Base-by-base conservation (phyloP, 2,113 vertebrate genomes). In the Malurus cyaneus region DNA sequence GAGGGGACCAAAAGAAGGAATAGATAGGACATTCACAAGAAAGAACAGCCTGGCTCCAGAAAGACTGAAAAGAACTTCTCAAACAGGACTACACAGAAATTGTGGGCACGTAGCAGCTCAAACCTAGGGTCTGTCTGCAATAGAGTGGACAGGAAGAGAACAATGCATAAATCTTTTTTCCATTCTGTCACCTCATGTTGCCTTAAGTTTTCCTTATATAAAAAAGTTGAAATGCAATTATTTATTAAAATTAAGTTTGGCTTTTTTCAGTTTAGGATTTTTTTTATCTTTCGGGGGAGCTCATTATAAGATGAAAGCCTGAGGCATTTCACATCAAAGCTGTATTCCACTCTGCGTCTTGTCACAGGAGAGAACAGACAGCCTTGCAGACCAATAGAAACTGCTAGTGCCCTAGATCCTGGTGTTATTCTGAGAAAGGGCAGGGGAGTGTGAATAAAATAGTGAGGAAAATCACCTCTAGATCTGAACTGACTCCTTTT, bases 281-380 rank as follows among this genome's bases (percentile, higher is more conserved):
- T 66, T 86, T 79, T 7, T 0, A 74, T 91, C 64, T 94, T 96
- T 62, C 86, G 47, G 18, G 89, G 28, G 16, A 87, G 20, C 18
- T 96, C 29, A 91, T 89, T 91, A 25, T 39, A 70, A 86, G 72
- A 92, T 54, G 23, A 84, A 91, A 91, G 64, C 39, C 64, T 77
- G 54, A 94, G 67, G n/a, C 42, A 70, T 91, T 94, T 86, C 76
- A 91, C 86, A 88, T 91, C 94, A 94, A 88, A 96, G 91, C 86
- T 70, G 18, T 59, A 54, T 39, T 88, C 47, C 17, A 44, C 46
- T 91, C 72, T 39, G 34, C 18, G 54, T 87, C 65, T 70, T 91
- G 44, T 83, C 77, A 84, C 61, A 78, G 52, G 49, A 95, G 77
- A 47, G n/a, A 86, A 80, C 8, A 86, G 56, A 67, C 67, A 92